Base-by-base conservation (phyloP, 2,797 vertebrate genomes). In the Chrosomus eos region DNA sequence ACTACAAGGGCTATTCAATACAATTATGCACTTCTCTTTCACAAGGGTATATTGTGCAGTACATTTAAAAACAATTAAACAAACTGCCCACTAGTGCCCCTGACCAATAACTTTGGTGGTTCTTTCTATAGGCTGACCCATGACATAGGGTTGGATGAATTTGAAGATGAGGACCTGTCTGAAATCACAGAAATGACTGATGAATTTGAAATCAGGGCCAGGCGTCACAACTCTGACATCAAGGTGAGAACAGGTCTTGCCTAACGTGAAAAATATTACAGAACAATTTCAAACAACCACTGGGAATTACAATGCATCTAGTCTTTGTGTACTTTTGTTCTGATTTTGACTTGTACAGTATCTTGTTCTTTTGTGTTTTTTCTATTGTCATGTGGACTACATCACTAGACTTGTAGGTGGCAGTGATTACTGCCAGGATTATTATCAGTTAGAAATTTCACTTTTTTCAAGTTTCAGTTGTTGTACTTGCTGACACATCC, bases 111-210 rank as follows among this genome's bases (percentile, higher is more conserved):
- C 33, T 21, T 19, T 45, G 58, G 23, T 80, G 51, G 51, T 53
- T n/a, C 14, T 77, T 0, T 85, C 38, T 28, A n/a, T 92, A 99
- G 98, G 98, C 95, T 99, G 93, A 99, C 97, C 89, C 97, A 99
- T 23, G 98, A 99, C 93, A 98, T 99, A 93, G 99, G 98, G 90
- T 94, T 99, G 82, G 97, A 99, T 89, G 98, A 97, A 91, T 99
- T 99, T 93, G 98, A 99, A 90, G 98, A 99, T 94, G 98, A 99
- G 89, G 98, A 99, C 94, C 96, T 99, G 89, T 99, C 98, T 0
- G 98, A 99, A 95, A 96, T 96, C 89, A 96, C 96, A 3, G 95
- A 96, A 90, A 99, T 99, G 94, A 97, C 96, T 0, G 98, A 99
- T 0, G 98, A 99, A 91, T 94, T 97, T 87, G 97, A 97, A 88